A percentile compares a stretch with the other conserved stretches of the same genome.
Conservation (phyloP, 2,797 vertebrate genomes). For the Oreortyx pictus region DNA sequence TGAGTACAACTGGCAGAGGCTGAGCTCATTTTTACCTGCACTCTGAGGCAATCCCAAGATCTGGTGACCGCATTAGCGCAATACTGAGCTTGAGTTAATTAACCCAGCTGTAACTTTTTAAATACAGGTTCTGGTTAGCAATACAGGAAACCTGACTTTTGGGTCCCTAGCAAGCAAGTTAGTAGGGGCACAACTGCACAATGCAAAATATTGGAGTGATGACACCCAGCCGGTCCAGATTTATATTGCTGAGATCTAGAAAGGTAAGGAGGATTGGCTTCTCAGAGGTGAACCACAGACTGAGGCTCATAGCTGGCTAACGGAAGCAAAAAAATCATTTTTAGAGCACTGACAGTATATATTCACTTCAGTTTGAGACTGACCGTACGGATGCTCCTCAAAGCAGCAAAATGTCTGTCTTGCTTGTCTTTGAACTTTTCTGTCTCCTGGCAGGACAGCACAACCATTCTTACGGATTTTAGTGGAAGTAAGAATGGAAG, state of each 20-base stretch:
- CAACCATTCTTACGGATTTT: not conserved
- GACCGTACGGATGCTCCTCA: not conserved
- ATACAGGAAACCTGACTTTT: not conserved
- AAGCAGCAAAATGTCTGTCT: not conserved
- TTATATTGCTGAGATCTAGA: not conserved
- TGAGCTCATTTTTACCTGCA: not conserved
- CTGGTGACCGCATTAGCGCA: not conserved
- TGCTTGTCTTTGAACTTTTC: not conserved
- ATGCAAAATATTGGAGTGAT: not conserved
- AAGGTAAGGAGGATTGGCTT: not conserved
- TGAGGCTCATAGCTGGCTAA: not conserved
- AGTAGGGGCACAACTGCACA: not conserved
- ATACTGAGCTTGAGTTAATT: not conserved
- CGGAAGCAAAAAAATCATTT: not conserved
- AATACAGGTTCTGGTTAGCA: not conserved
- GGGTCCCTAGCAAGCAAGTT: not conserved
- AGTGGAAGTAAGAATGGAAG: not conserved
- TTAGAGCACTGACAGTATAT: fast-evolving
- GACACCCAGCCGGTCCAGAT: not conserved
- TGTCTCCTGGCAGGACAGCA: not conserved
- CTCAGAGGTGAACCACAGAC: fast-evolving
- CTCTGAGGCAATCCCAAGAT: not conserved
- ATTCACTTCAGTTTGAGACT: not conserved
- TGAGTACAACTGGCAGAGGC: not conserved
- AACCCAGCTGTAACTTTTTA: not conserved